Percentiles rank a stretch among this genome's conserved stretches.
phyloP scores from a whole-genome alignment of 2,113 vertebrate species.

The Myrmophylax atrothorax region DNA sequence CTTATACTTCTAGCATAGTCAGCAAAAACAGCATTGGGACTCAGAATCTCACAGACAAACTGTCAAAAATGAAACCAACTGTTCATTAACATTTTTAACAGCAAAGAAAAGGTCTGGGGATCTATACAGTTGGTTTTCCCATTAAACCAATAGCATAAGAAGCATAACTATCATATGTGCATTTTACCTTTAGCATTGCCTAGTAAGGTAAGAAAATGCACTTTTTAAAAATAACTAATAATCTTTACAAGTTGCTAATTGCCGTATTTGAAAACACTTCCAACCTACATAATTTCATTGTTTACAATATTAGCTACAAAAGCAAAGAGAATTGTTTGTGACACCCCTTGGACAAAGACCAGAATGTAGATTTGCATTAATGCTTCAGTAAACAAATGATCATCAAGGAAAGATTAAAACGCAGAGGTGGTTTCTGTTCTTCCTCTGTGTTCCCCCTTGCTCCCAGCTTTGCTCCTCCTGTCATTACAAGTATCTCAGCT shows the following conservation, averaged over 20 bases:
- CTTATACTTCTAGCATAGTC: not conserved
- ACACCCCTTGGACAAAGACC: not conserved
- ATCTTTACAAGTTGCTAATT: not conserved
- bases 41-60: not conserved
- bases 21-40: not conserved
- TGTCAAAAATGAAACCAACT: not conserved
- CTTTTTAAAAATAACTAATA: not conserved
- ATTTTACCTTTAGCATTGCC: not conserved
- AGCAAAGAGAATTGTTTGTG: not conserved
- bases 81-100: not conserved
- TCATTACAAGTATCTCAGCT: conserved; percentile 6
- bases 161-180: not conserved
- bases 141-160: not conserved
- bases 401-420: conserved; percentile 21
- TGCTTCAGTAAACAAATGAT: conserved; percentile 17
- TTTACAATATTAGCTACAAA: not conserved
- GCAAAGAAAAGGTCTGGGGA: not conserved
- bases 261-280: not conserved
- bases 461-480: not conserved
- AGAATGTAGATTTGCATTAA: conserved; percentile 16
- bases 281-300: conserved; percentile 9
- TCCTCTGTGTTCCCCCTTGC: not conserved
- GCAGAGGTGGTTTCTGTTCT: conserved; percentile 21
- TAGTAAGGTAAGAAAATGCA: not conserved
- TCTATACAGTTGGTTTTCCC: not conserved